A percentile compares a stretch with the other conserved stretches of the same genome.
These are phyloP conservation scores for Coenobita brevimanus DNA, from an alignment of 1,140 invertebrate genomes.

Conservation along the genomic window DNA sequence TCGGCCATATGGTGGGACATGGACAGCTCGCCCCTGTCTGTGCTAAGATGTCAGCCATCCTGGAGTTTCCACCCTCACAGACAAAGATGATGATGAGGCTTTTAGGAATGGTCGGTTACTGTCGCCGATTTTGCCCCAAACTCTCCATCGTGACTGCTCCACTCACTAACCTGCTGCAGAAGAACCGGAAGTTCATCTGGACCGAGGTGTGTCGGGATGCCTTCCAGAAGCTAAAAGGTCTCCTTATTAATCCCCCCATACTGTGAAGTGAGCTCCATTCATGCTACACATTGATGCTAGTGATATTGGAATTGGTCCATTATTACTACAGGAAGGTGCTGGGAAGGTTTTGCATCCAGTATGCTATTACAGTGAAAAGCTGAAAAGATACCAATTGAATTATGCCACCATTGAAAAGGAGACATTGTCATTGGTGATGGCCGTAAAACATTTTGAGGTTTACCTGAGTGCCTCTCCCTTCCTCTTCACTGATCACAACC, in stretches of 20 bases:
- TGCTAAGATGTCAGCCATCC: not conserved
- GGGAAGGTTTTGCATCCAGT: not conserved
- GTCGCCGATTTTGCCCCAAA: not conserved
- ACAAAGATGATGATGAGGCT: not conserved
- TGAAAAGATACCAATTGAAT: not conserved
- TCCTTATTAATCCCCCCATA: not conserved
- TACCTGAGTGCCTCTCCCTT: not conserved
- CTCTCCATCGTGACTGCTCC: not conserved
- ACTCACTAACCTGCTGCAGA: not conserved
- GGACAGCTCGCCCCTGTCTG: not conserved
- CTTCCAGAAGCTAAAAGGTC: not conserved
- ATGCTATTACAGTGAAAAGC: not conserved
- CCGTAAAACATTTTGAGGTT: not conserved
- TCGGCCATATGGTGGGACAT: slow-evolving; percentile 9
- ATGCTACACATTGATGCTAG: slow-evolving; percentile 3
- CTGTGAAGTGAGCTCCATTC: not conserved
- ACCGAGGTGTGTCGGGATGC: not conserved
- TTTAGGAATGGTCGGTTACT: not conserved
- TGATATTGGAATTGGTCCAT: not conserved
- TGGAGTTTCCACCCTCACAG: not conserved
- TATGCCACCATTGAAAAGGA: not conserved
- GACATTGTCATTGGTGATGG: not conserved
- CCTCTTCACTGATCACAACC: too few species aligned
- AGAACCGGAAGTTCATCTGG: not conserved
- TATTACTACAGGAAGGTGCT: not conserved